Percentiles rank a stretch among this genome's conserved stretches.
phyloP scores from a whole-genome alignment of 2,113 vertebrate species.

The Crotalus horridus region DNA sequence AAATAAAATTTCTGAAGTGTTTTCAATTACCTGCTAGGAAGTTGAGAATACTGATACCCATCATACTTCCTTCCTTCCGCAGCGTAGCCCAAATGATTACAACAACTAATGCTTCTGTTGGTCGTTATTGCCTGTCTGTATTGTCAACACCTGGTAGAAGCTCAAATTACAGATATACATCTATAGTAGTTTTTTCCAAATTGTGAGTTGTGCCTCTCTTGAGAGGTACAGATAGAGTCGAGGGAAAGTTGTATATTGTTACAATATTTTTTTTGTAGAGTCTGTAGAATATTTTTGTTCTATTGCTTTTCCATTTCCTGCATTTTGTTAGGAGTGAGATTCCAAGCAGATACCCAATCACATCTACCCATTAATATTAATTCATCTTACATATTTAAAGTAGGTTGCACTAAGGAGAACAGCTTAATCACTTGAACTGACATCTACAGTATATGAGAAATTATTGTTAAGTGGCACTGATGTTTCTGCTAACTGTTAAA shows the following conservation, averaged over 20 bases:
- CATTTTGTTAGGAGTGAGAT: neutral
- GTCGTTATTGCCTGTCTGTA: neutral
- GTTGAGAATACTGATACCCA: neutral
- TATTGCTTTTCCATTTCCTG: neutral
- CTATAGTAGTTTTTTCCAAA: neutral
- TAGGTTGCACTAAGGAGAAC: neutral
- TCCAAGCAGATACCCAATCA: neutral
- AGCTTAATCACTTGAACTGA: neutral
- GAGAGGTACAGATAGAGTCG: neutral
- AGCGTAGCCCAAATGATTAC: neutral
- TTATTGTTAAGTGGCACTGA: neutral
- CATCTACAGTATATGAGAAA: neutral
- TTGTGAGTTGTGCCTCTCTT: neutral
- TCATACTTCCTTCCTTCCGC: neutral
- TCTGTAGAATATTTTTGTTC: neutral
- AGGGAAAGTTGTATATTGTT: neutral
- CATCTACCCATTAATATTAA: neutral
- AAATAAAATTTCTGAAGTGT: neutral
- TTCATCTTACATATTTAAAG: neutral
- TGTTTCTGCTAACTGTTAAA: conserved; percentile 3
- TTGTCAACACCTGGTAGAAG: neutral
- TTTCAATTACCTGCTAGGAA: neutral
- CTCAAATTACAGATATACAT: neutral
- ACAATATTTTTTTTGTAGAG: neutral
- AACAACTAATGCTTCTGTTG: neutral